A percentile compares a stretch with the other conserved stretches of the same genome.
These are phyloP conservation scores for Drosophila siamana DNA, from an alignment of 2,888 invertebrate species.

Conservation along the genomic window DNA sequence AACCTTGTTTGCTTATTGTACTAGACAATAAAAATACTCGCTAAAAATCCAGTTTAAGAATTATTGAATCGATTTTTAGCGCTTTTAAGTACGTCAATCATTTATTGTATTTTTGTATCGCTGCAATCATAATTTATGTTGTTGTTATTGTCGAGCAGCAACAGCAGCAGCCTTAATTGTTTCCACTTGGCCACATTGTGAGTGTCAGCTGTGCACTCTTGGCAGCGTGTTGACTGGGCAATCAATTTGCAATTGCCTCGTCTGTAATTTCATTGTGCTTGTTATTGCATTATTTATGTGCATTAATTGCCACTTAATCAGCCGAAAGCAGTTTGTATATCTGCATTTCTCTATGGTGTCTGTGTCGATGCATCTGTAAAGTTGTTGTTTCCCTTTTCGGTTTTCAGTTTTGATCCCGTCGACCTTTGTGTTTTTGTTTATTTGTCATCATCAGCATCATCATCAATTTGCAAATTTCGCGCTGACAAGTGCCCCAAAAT, in stretches of 20 bases:
- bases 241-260: constrained; percentile 48
- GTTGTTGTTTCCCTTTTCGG: background rate
- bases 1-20: no score
- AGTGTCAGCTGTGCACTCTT: constrained; percentile 41
- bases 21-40: no score
- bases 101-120: background rate
- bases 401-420: constrained; percentile 1
- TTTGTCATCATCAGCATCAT: constrained; percentile 37
- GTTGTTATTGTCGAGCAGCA: background rate
- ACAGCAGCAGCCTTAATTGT: constrained; percentile 47
- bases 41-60: background rate
- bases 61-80: background rate
- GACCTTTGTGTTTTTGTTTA: background rate
- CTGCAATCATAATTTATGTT: background rate
- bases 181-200: constrained; percentile 45
- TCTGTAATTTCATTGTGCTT: constrained; percentile 41
- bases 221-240: constrained; percentile 19
- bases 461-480: constrained; percentile 34
- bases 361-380: background rate
- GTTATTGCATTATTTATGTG: constrained; percentile 58
- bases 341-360: constrained; percentile 1
- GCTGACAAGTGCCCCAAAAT: constrained; percentile 49
- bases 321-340: constrained; percentile 21
- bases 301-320: constrained; percentile 64
- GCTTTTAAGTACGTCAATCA: constrained; percentile 11